Conservation (phyloP, 2,113 vertebrate species). For the Solea senegalensis region DNA sequence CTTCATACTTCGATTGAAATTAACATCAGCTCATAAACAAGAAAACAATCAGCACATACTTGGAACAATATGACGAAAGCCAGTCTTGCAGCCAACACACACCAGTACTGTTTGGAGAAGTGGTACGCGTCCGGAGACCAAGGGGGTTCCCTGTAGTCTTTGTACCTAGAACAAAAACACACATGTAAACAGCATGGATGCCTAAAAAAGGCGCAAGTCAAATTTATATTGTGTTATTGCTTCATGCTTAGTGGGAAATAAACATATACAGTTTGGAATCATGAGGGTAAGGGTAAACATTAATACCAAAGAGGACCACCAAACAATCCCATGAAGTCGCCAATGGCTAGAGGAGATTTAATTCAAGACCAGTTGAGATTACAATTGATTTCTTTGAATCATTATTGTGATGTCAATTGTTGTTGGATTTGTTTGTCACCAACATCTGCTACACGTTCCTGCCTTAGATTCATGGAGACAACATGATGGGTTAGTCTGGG, state of each 20-base stretch:
- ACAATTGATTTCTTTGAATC: no score
- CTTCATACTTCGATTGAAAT: background rate
- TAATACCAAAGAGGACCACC: background rate
- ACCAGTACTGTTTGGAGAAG: slow-evolving; percentile 96
- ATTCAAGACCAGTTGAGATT: no score
- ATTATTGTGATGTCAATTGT: no score
- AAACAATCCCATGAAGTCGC: background rate
- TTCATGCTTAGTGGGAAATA: background rate
- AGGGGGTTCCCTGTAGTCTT: slow-evolving; percentile 96
- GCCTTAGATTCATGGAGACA: no score
- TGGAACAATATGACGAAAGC: slow-evolving; percentile 97
- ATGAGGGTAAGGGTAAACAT: background rate
- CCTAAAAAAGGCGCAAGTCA: background rate
- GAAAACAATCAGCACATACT: slow-evolving; percentile 76
- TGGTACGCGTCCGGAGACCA: slow-evolving; percentile 91
- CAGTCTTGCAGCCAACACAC: slow-evolving; percentile 90
- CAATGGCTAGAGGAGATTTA: no score
- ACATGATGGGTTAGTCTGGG: no score
- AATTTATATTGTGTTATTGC: background rate
- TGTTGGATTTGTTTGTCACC: no score
- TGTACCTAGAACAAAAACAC: slow-evolving; percentile 84
- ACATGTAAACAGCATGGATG: background rate
- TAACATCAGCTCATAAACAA: background rate
- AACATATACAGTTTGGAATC: background rate
- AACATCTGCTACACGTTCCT: no score